Percentiles rank a stretch among this genome's conserved stretches.
phyloP scores from a whole-genome alignment of 2,888 invertebrate genomes.

The Chironomus riparius region DNA sequence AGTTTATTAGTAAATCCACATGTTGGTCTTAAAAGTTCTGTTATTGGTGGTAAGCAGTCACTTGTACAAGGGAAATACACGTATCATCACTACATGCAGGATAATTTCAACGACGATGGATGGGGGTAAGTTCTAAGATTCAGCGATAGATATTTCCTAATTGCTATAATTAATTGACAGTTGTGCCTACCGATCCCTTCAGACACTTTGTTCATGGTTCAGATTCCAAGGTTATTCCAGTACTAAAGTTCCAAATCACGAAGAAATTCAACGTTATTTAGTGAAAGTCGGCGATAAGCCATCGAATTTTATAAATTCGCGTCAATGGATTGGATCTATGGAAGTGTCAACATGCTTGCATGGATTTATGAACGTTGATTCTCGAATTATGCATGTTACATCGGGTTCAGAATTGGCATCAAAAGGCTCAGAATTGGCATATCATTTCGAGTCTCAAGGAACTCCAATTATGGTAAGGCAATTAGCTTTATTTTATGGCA shows the following conservation, averaged over 20 bases:
- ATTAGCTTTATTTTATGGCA: constrained; percentile 48
- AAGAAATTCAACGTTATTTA: constrained; percentile 86
- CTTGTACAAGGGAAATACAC: constrained; percentile 76
- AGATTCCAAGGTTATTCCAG: constrained; percentile 76
- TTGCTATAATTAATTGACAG: no score
- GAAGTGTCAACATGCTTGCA: constrained; percentile 92
- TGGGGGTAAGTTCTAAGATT: constrained; percentile 59
- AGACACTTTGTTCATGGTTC: constrained; percentile 95
- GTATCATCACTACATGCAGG: constrained; percentile 96
- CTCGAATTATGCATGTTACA: constrained; percentile 74
- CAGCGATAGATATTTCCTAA: no score
- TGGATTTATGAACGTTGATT: constrained; percentile 62
- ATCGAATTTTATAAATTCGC: constrained; percentile 74
- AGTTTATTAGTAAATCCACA: constrained; percentile 65
- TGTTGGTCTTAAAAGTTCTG: constrained; percentile 41
- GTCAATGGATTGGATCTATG: constrained; percentile 96
- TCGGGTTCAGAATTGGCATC: constrained; percentile 73
- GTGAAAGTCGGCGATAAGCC: constrained; percentile 92
- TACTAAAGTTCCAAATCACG: constrained; percentile 66
- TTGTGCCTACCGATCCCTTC: constrained; percentile 95
- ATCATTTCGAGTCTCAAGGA: constrained; percentile 88
- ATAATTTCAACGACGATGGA: constrained; percentile 88
- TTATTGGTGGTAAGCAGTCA: constrained; percentile 45
- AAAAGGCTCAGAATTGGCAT: constrained; percentile 70
- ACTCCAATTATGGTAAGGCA: constrained; percentile 99